Evolutionary conservation across 2,888 invertebrate species (phyloP).

Genomic region (Apodemia hepburni): DNA sequence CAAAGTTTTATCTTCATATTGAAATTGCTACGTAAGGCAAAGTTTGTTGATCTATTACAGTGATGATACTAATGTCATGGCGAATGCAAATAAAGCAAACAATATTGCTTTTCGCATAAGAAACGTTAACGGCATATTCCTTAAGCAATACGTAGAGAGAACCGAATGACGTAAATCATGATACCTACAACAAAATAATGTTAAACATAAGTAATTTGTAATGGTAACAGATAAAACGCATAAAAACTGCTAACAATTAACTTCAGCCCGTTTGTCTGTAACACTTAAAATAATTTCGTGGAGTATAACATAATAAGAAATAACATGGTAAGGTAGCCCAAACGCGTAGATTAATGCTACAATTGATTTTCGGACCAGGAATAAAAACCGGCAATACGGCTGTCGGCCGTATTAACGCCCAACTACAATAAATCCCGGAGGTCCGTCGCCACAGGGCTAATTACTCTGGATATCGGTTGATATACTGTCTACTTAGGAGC

Average conservation of each 20-base stretch:
- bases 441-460: constrained; percentile 77
- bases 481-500: constrained; percentile 77
- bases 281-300: neutral
- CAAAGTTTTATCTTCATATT: too few species aligned
- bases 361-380: constrained; percentile 68
- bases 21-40: too few species aligned
- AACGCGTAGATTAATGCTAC: constrained; percentile 42
- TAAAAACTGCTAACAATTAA: too few species aligned
- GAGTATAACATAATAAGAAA: neutral
- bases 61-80: too few species aligned
- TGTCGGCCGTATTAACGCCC: constrained; percentile 76
- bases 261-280: neutral
- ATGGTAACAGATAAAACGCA: neutral
- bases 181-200: too few species aligned
- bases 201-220: too few species aligned
- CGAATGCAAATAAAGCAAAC: too few species aligned
- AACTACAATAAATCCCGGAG: constrained; percentile 74
- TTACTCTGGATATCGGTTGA: constrained; percentile 76
- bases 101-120: too few species aligned
- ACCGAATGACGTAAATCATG: too few species aligned
- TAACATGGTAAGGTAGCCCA: neutral
- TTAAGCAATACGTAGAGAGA: too few species aligned
- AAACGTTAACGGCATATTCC: too few species aligned
- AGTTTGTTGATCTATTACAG: too few species aligned
- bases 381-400: constrained; percentile 74